Evolutionary conservation across 37 sponge, comb jelly and placozoan genomes (phyloP), one percentile per base, ranked within the genome.

Genomic region (Haliclona indistincta): DNA sequence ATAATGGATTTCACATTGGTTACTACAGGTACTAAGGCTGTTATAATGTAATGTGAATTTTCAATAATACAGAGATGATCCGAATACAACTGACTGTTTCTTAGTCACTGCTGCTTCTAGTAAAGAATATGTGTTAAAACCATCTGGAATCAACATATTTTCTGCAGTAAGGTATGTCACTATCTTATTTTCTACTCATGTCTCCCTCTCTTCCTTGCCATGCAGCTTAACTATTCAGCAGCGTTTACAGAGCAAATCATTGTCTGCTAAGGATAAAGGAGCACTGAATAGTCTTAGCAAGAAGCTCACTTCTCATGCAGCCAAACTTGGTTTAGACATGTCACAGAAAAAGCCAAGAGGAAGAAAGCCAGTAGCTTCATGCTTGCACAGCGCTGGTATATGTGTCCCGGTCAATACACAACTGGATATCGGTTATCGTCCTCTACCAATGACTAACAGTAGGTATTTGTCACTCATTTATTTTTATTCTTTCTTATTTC

Each of bases 391-490:
- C 63, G 78, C 85, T 36, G 96, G 96, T 22, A 87, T 95, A 32
- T 75, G 82, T 0, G 96, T 95, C 2, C 91, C 91, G 1, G 80
- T 82, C 74, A 83, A 88, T 60, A 56, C 67, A 72, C 44, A 71
- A 25, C 85, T 81, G 41, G 89, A 95, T 22, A 67, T 95, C 32
- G 96, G 96, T 38, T 95, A 95, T 41, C 54, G 96, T 68, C 83
- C 96, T 2, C 86, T 95, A 0, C 38, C 85, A 3, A 58, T 88
- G 30, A 86, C 80, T 38, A 79, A 95, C 72, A 64, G 90, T 89
- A 75, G 68, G 80, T 43, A 5, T 77, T 6, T 17, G 33, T 53
- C 10, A 60, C 20, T 13, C 23, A 51, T 51, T 22, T 34, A 34
- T 44, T 39, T 41, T 43, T 33, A 19, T n/a, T 30, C 55, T 39